Percentiles rank a stretch among this genome's conserved stretches.
Conservation (phyloP, 2,888 invertebrate genomes). For the Dicyrtomina minuta region DNA sequence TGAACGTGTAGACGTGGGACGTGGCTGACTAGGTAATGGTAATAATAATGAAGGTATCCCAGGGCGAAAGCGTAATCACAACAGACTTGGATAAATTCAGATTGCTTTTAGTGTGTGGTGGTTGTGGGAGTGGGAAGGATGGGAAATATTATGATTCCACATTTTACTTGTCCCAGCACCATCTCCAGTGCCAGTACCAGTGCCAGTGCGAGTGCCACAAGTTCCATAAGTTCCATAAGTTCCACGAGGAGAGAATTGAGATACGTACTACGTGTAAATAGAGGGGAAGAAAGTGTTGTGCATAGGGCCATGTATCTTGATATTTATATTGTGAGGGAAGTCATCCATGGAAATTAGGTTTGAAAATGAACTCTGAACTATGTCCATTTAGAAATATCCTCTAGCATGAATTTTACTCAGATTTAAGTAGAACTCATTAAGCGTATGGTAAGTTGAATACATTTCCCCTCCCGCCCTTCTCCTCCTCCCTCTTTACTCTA, state of each 20-base stretch:
- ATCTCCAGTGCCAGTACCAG: no score
- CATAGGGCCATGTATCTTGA: no score
- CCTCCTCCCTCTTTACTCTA: neutral
- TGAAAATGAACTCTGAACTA: slow-evolving; percentile 31
- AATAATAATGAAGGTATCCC: slow-evolving; percentile 30
- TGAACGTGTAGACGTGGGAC: neutral
- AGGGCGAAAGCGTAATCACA: slow-evolving; percentile 40
- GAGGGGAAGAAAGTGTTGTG: no score
- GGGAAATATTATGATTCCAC: slow-evolving; percentile 1
- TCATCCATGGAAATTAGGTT: slow-evolving; percentile 33
- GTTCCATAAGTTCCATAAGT: no score
- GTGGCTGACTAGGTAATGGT: slow-evolving; percentile 3
- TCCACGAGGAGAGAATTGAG: no score
- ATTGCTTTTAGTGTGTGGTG: slow-evolving; percentile 16
- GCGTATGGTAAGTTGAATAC: slow-evolving; percentile 28
- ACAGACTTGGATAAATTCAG: slow-evolving; percentile 37
- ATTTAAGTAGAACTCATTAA: slow-evolving; percentile 31
- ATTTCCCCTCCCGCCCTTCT: slow-evolving; percentile 1
- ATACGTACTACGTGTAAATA: no score
- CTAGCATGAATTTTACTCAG: slow-evolving; percentile 23
- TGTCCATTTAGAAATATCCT: slow-evolving; percentile 32
- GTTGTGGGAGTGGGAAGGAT: slow-evolving; percentile 3
- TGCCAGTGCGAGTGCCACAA: no score
- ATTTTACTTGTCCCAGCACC: no score
- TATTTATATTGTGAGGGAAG: slow-evolving; percentile 19